Evolutionary conservation across 2,113 vertebrate species (phyloP).

Genomic region (Hippopotamus amphibius): DNA sequence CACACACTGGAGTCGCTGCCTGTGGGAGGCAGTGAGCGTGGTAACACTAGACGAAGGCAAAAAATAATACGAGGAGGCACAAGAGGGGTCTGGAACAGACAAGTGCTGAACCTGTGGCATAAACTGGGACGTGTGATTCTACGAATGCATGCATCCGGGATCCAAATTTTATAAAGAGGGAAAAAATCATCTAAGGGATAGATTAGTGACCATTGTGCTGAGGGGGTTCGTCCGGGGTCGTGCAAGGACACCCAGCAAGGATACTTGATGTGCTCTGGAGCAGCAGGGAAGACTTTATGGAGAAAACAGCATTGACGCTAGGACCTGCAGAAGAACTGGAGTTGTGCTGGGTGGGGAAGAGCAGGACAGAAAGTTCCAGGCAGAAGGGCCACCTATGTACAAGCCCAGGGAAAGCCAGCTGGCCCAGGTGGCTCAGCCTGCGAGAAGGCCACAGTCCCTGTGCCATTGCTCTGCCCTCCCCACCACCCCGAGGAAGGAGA

Average conservation of each 20-base stretch:
- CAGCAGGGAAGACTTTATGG: neutral
- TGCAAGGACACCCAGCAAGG: neutral
- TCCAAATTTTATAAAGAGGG: neutral
- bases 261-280: neutral
- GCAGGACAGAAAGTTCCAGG: neutral
- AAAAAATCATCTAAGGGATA: neutral
- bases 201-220: fast-evolving
- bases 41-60: neutral
- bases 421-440: fast-evolving
- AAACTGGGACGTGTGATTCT: neutral
- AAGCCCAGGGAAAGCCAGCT: neutral
- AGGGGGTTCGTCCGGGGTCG: fast-evolving
- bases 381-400: fast-evolving
- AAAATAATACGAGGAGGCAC: neutral
- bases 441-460: fast-evolving
- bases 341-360: neutral
- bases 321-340: neutral
- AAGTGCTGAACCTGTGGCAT: fast-evolving
- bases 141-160: fast-evolving
- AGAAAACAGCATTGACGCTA: fast-evolving
- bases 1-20: neutral
- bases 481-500: neutral
- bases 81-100: neutral
- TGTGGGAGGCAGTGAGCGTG: neutral
- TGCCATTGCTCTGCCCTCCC: neutral